A percentile compares a stretch with the other conserved stretches of the same genome.
These are phyloP conservation scores for Allygus modestus DNA, from an alignment of 2,888 invertebrate genomes.

Conservation along the genomic window DNA sequence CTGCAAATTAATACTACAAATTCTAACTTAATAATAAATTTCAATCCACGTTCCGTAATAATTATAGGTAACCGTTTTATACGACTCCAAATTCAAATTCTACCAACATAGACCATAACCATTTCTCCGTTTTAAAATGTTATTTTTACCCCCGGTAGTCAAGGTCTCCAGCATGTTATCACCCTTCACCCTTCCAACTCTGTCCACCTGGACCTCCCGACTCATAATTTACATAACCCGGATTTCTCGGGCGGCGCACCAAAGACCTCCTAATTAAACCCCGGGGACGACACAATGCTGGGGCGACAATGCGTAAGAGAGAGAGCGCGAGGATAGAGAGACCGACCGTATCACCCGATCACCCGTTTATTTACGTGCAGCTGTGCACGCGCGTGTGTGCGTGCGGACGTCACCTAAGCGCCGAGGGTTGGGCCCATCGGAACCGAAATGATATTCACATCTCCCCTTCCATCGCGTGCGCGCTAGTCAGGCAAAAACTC, in stretches of 20 bases:
- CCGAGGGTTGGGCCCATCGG: not conserved
- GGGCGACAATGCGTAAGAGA: conserved; percentile 6
- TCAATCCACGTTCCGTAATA: too few relatives aligned
- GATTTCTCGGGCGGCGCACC: conserved; percentile 17
- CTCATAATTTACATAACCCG: conserved; percentile 30
- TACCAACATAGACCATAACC: too few relatives aligned
- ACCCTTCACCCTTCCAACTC: not conserved
- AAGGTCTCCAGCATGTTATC: not conserved
- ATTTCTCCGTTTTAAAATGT: too few relatives aligned
- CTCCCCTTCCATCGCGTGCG: conserved; percentile 23
- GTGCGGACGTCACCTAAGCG: not conserved
- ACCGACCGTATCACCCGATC: not conserved
- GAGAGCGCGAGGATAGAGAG: not conserved
- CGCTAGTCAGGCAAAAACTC: not conserved
- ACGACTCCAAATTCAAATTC: too few relatives aligned
- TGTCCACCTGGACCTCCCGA: not conserved
- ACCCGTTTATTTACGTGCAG: conserved; percentile 27
- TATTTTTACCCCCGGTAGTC: too few relatives aligned
- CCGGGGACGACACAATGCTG: conserved; percentile 2
- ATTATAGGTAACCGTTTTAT: too few relatives aligned
- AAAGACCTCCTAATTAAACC: conserved; percentile 26
- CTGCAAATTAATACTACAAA: too few relatives aligned
- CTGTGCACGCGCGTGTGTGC: not conserved
- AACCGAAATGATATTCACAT: conserved; percentile 30
- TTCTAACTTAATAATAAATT: too few relatives aligned